A percentile compares a stretch with the other conserved stretches of the same genome.
Evolutionary conservation across 2,797 vertebrate species (phyloP).

Genomic region (Microchirus variegatus): DNA sequence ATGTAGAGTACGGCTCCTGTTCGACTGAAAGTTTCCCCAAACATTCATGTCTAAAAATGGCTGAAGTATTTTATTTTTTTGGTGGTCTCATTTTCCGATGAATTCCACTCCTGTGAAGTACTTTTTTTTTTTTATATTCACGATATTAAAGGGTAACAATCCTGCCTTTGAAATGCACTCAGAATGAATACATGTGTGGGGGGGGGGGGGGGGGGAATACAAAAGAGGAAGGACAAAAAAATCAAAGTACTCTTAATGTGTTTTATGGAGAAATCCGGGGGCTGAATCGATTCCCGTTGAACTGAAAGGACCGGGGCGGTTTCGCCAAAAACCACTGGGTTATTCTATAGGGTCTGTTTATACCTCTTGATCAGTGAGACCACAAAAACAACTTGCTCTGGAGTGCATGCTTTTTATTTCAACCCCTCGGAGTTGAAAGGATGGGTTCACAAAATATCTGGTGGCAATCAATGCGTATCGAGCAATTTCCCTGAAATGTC

Average conservation of each 20-base stretch:
- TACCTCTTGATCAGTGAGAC: constrained; percentile 33
- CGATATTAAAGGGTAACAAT: neutral
- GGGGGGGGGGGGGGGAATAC: no score
- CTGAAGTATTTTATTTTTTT: no score
- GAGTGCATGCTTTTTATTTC: constrained; percentile 38
- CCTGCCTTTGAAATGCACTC: neutral
- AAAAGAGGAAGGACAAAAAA: no score
- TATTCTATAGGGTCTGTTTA: constrained; percentile 54
- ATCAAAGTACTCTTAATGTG: constrained; percentile 38
- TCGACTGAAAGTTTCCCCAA: no score
- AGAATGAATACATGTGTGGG: neutral
- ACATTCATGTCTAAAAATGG: no score
- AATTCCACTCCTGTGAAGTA: no score
- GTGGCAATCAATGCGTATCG: constrained; percentile 58
- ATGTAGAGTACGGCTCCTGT: no score
- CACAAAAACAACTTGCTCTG: constrained; percentile 16
- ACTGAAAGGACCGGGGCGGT: constrained; percentile 30
- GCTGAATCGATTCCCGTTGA: constrained; percentile 47
- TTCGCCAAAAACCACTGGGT: constrained; percentile 37
- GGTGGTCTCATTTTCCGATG: no score
- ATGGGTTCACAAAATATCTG: constrained; percentile 62
- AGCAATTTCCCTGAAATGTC: constrained; percentile 51
- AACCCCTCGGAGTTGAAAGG: constrained; percentile 46
- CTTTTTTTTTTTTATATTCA: neutral
- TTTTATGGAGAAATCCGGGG: constrained; percentile 44